Percentiles rank a stretch among this genome's conserved stretches.
Evolutionary conservation across 2,113 vertebrate genomes (phyloP).

Genomic region (Picathartes gymnocephalus): DNA sequence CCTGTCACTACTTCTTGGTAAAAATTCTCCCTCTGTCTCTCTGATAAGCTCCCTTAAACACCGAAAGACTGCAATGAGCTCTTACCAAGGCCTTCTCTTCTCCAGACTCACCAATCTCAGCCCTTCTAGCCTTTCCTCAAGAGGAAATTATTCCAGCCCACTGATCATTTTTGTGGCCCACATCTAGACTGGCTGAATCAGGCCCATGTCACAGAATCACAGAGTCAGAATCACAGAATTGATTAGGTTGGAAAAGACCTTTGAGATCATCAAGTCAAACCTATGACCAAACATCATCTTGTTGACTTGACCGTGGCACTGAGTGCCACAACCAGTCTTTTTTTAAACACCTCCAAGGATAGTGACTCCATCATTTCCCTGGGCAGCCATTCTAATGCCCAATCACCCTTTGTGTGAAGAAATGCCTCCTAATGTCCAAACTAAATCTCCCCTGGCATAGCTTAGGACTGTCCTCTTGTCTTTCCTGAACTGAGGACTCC

Average conservation of each 20-base stretch:
- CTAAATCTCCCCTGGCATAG: background rate
- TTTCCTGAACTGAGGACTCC: background rate
- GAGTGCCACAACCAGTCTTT: background rate
- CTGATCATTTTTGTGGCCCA: background rate
- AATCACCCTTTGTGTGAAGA: background rate
- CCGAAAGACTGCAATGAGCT: background rate
- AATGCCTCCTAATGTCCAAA: background rate
- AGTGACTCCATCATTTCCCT: background rate
- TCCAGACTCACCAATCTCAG: background rate
- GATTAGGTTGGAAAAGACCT: background rate
- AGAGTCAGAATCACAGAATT: background rate
- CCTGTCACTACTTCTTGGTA: background rate
- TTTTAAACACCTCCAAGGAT: background rate
- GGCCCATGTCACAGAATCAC: background rate
- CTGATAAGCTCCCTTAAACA: background rate
- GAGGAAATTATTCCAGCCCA: background rate
- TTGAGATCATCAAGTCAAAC: background rate
- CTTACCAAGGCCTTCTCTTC: background rate
- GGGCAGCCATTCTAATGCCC: background rate
- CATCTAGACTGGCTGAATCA: no score
- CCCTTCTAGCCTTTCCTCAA: background rate
- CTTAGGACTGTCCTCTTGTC: background rate
- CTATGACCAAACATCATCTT: no score
- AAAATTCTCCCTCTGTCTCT: background rate
- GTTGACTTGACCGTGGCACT: fast-evolving